These are phyloP conservation scores for Pachypeltis micranthus DNA, from an alignment of 1,140 invertebrate genomes.

Conservation along the genomic window DNA sequence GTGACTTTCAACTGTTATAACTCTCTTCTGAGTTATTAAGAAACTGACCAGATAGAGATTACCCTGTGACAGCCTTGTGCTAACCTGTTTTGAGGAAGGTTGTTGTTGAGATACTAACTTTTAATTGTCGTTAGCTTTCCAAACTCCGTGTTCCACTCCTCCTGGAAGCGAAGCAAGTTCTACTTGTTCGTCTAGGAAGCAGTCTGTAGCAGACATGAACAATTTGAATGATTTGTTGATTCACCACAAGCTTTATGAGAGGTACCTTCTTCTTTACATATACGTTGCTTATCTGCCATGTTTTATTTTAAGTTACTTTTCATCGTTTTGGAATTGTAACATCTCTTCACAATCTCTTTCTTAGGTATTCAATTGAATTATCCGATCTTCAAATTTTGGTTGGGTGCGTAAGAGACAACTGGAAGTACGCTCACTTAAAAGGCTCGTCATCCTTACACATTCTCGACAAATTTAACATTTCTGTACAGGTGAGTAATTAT, in stretches of 20 bases:
- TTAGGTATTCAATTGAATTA: slow-evolving; percentile 66
- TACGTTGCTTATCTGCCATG: not conserved
- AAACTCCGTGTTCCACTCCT: slow-evolving; percentile 86
- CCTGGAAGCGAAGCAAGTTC: slow-evolving; percentile 57
- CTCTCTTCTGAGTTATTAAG: too few relatives aligned
- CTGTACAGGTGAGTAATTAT: slow-evolving; percentile 45
- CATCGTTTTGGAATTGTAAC: too few relatives aligned
- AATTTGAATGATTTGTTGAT: slow-evolving; percentile 49
- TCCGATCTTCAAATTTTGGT: slow-evolving; percentile 80
- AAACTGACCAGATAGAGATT: too few relatives aligned
- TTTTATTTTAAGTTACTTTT: too few relatives aligned
- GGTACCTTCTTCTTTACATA: slow-evolving; percentile 26
- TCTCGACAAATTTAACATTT: slow-evolving; percentile 82
- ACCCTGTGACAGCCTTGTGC: too few relatives aligned
- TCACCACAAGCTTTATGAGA: slow-evolving; percentile 66
- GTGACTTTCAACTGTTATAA: too few relatives aligned
- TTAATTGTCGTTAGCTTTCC: slow-evolving; percentile 46
- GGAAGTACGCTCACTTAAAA: slow-evolving; percentile 72
- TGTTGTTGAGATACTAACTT: too few relatives aligned
- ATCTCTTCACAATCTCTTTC: too few relatives aligned
- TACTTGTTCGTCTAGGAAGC: slow-evolving; percentile 19
- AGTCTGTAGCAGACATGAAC: slow-evolving; percentile 27
- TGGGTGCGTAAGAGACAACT: slow-evolving; percentile 75
- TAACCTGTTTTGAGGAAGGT: too few relatives aligned
- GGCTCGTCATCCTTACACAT: slow-evolving; percentile 74